Conservation (phyloP, 1,140 invertebrate genomes). For the Heliconius melpomene region DNA sequence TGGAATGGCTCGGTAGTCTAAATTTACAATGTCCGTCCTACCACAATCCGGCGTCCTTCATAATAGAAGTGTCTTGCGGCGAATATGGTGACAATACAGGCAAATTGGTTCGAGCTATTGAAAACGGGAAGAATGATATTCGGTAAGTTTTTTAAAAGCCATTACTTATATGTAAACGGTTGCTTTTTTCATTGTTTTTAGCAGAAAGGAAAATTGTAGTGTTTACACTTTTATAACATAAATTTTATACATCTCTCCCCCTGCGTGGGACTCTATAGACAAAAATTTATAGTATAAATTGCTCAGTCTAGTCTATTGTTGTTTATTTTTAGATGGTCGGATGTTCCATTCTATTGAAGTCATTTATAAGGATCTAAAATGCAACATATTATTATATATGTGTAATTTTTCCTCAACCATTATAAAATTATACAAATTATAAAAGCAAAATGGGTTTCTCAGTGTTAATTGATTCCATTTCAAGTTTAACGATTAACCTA, state of each 20-base stretch:
- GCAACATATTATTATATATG: not conserved
- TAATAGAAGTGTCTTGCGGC: constrained; percentile 96
- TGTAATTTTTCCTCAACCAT: not conserved
- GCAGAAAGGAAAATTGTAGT: no score
- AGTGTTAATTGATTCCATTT: not conserved
- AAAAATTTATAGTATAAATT: no score
- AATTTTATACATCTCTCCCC: no score
- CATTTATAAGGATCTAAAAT: not conserved
- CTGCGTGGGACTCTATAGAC: no score
- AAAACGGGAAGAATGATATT: constrained; percentile 91
- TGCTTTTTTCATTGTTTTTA: no score
- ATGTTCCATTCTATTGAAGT: no score
- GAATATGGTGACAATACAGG: constrained; percentile 96
- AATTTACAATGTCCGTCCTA: constrained; percentile 95
- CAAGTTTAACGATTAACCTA: constrained; percentile 7
- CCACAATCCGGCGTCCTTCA: constrained; percentile 98
- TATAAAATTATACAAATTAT: constrained; percentile 3
- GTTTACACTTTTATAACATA: no score
- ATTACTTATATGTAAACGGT: no score
- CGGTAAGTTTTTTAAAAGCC: not conserved
- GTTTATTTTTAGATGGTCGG: no score
- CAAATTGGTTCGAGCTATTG: constrained; percentile 91
- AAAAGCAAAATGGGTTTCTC: constrained; percentile 3
- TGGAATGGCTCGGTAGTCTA: constrained; percentile 92
- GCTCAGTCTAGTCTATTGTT: no score